Conservation (phyloP, 2,888 invertebrate species). For the Oxyteleia sp. region DNA sequence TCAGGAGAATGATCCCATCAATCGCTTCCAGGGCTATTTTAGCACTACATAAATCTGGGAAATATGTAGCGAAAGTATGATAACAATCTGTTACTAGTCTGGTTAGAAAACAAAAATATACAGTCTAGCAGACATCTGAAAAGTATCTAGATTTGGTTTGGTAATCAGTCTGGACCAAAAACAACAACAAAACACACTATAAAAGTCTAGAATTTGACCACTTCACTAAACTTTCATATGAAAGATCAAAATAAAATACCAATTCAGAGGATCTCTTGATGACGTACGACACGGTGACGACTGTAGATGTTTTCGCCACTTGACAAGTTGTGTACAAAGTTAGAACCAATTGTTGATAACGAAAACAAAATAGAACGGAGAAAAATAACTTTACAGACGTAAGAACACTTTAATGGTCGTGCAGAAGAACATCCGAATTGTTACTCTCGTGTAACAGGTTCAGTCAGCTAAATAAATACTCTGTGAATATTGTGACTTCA, state of each 20-base stretch:
- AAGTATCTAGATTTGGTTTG: too few species aligned
- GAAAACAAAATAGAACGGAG: constrained; percentile 41
- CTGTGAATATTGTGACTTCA: constrained; percentile 45
- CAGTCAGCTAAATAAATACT: constrained; percentile 36
- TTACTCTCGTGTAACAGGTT: constrained; percentile 43
- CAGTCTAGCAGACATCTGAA: too few species aligned
- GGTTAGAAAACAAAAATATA: too few species aligned
- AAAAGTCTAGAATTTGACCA: too few species aligned
- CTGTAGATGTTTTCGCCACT: constrained; percentile 67
- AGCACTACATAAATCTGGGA: too few species aligned
- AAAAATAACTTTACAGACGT: constrained; percentile 37
- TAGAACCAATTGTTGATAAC: constrained; percentile 60
- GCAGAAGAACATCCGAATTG: constrained; percentile 37
- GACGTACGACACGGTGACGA: constrained; percentile 68
- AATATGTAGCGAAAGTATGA: too few species aligned
- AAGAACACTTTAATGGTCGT: constrained; percentile 36
- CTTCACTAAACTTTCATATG: too few species aligned
- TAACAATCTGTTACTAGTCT: too few species aligned
- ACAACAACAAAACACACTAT: too few species aligned
- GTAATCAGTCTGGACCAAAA: too few species aligned
- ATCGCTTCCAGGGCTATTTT: too few species aligned
- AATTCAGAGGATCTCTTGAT: constrained; percentile 69
- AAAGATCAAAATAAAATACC: constrained; percentile 60
- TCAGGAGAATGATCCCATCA: too few species aligned
- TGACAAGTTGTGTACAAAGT: constrained; percentile 66